Evolutionary conservation across 2,888 invertebrate genomes (phyloP).

Genomic region (Thymelicus acteon): DNA sequence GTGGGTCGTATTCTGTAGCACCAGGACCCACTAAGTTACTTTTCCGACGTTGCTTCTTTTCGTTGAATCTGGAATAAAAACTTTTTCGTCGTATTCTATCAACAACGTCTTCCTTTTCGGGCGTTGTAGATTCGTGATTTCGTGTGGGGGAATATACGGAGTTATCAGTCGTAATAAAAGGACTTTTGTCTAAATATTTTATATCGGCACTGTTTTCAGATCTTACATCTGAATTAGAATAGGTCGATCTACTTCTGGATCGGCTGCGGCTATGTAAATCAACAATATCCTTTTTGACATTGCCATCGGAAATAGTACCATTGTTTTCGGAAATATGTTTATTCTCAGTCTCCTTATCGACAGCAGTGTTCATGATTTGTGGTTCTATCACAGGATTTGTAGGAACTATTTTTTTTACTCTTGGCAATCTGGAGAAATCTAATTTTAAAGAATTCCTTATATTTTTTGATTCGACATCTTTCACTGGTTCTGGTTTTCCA

Average conservation of each 20-base stretch:
- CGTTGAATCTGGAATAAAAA: constrained; percentile 95
- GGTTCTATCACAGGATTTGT: constrained; percentile 84
- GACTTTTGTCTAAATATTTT: constrained; percentile 59
- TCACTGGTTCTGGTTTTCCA: constrained; percentile 59
- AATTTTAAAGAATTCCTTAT: constrained; percentile 84
- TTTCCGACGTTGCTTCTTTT: constrained; percentile 89
- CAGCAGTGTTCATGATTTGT: constrained; percentile 68
- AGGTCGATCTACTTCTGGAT: constrained; percentile 73
- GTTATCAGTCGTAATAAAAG: constrained; percentile 54
- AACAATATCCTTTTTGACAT: constrained; percentile 50
- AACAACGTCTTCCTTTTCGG: constrained; percentile 89
- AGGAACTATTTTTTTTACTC: constrained; percentile 85
- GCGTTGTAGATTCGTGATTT: constrained; percentile 75
- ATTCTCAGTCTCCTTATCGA: constrained; percentile 67
- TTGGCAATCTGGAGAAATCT: constrained; percentile 86
- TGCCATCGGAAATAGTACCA: constrained; percentile 56
- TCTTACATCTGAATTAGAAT: constrained; percentile 81
- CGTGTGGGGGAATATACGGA: constrained; percentile 64
- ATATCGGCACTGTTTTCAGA: constrained; percentile 65
- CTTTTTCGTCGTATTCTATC: constrained; percentile 95
- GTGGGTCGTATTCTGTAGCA: constrained; percentile 83
- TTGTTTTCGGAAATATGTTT: constrained; percentile 62
- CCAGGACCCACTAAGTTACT: constrained; percentile 87
- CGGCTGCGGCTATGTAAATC: constrained; percentile 65
- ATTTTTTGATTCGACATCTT: constrained; percentile 67